Conservation (phyloP, 2,113 vertebrate species). For the Myiozetetes cayanensis region DNA sequence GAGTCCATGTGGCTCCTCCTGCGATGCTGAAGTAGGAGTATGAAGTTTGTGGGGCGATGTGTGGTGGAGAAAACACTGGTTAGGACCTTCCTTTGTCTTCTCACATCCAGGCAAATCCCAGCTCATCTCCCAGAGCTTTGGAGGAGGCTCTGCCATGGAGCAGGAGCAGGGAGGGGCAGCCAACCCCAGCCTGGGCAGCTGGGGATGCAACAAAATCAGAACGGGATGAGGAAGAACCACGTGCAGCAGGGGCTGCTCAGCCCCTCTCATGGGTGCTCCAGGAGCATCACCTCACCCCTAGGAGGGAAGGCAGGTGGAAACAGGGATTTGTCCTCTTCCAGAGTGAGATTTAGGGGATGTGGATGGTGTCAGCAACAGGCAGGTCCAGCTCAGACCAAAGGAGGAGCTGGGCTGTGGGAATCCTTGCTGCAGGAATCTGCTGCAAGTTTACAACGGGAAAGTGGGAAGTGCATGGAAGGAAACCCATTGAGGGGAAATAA, state of each 20-base stretch:
- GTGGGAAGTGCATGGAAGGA: neutral
- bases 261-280: neutral
- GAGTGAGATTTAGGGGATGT: rapidly evolving
- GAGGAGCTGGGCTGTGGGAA: neutral
- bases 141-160: neutral
- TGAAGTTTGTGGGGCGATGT: neutral
- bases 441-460: neutral
- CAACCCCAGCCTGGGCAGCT: neutral
- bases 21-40: rapidly evolving
- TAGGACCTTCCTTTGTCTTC: neutral
- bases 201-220: neutral
- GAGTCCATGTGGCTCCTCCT: neutral
- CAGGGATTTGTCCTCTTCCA: neutral
- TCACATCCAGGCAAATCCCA: neutral
- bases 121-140: neutral
- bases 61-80: neutral
- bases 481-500: neutral
- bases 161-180: neutral
- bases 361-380: neutral
- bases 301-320: neutral
- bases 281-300: neutral
- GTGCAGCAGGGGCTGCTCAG: neutral
- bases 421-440: neutral
- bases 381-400: neutral
- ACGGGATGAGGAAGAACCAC: too few species aligned